Base-by-base conservation (phyloP, 2,888 invertebrate genomes). In the Syrista parreyssii region DNA sequence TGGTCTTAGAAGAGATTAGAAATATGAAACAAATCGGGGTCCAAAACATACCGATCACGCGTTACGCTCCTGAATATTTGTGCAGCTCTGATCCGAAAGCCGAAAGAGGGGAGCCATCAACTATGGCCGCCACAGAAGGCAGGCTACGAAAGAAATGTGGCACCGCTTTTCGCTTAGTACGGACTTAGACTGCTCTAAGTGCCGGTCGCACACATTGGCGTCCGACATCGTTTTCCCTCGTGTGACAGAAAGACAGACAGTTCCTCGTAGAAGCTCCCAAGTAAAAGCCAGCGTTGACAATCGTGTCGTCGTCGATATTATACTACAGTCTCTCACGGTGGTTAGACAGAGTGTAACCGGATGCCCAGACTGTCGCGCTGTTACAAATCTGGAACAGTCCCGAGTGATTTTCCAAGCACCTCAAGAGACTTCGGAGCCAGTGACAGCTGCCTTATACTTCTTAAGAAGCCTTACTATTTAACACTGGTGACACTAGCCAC, bases 191-290 rank as follows among this genome's bases (percentile, higher is more conserved):
- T 88, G 90, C 89, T 87, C 86, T 84, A 86, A 87, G 89, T 84
- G 87, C 88, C 85, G 87, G 87, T 89, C 86, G 86, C 82, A 75
- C 68, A 75, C 35, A 32, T 75, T 75, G 75, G 78, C 69, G 31
- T 79, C 81, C 86, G 85, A 92, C 92, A 92, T 89, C 79, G 79
- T 77, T 87, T 86, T 89, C 82, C 81, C 81, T 86, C 91, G 92
- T 92, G 87, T 80, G 82, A 85, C 86, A 92, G 92, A 92, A 92
- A 90, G 91, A 92, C 91, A 92, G 92, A 92, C 92, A 92, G 92
- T 55, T 23, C 9, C 23, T 55, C 23, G 55, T 55, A 55, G 55
- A 55, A 55, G 55, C 55, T 23, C 23, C 55, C 23, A 55, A 55
- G 23, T 55, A 55, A 55, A 55, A 55, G 55, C 55, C 23, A 55